Evolutionary conservation across 2,113 vertebrate genomes (phyloP), one percentile per base, ranked within the genome.

Genomic region (Apaloderma vittatum): DNA sequence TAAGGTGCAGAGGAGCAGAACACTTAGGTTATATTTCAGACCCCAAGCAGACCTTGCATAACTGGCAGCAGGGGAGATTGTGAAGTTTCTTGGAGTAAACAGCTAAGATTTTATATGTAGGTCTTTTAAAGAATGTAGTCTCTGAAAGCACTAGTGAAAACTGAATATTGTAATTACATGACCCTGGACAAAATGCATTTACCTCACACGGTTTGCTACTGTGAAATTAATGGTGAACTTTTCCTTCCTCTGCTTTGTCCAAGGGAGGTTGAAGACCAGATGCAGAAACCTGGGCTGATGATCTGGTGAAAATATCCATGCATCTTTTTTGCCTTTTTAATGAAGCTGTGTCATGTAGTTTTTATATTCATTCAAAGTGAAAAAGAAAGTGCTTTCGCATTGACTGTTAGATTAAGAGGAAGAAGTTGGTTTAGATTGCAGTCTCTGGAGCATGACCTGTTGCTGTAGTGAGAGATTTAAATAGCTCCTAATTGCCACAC

Each of bases 151-250:
- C 65, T 72, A 6, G 9, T 55, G 46, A 62, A 54, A 75, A 59
- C 15, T 58, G 22, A 65, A 8, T 78, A 34, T 65, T 6, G 4
- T 58, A 30, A 30, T 72, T 49, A 20, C 30, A 54, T 66, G 8
- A 80, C 36, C 20, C 26, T 51, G 34, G 45, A 55, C 29, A 63
- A 70, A 88, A 1, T 63, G 52, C 30, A 9, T 2, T 3, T 67
- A 27, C 34, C n/a, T 87, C 20, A 11, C 22, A 14, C 16, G 0
- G 0, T n/a, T 77, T 72, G 20, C 70, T 82, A 0, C 26, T 30
- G 24, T 83, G 74, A 83, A 82, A 61, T 72, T 19, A 68, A 30
- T 27, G 15, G 18, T 34, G 29, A 79, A 15, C 23, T 24, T 85
- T 72, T 84, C 9, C 36, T 80, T 68, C 51, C 26, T 66, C 54